A percentile compares a stretch with the other conserved stretches of the same genome.
phyloP scores from a whole-genome alignment of 2,888 invertebrate genomes.

The Caenorhabditis drosophilae region DNA sequence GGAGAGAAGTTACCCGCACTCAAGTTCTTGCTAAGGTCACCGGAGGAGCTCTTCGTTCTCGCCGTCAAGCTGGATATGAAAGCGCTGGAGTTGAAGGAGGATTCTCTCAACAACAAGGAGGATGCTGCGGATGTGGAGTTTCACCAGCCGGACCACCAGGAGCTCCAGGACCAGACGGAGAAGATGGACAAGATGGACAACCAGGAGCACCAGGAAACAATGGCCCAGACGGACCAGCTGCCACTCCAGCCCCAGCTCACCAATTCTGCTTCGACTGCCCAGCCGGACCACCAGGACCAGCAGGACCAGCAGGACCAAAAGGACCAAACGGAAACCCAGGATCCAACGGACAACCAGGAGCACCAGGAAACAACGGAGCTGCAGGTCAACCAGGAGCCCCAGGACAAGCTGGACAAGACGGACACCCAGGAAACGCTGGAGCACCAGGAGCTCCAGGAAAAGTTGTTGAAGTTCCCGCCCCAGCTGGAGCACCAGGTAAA shows the following conservation, averaged over 20 bases:
- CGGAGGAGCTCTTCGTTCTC: constrained; percentile 46
- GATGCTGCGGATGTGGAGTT: constrained; percentile 54
- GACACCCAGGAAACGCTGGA: constrained; percentile 55
- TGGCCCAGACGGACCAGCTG: constrained; percentile 55
- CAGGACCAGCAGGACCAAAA: constrained; percentile 55
- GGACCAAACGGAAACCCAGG: constrained; percentile 57
- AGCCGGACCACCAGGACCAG: constrained; percentile 48
- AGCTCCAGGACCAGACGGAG: constrained; percentile 52
- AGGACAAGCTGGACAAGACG: constrained; percentile 53
- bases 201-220: constrained; percentile 49
- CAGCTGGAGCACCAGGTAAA: constrained; percentile 53
- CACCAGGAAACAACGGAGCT: constrained; percentile 48
- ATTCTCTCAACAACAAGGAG: constrained; percentile 35
- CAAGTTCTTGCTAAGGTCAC: constrained; percentile 55
- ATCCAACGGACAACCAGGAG: constrained; percentile 49
- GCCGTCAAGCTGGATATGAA: constrained; percentile 58
- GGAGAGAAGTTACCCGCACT: constrained; percentile 58
- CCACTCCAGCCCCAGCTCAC: constrained; percentile 50
- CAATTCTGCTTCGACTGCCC: constrained; percentile 57
- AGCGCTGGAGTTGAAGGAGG: constrained; percentile 44
- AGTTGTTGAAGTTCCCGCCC: constrained; percentile 48
- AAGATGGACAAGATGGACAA: constrained; percentile 51
- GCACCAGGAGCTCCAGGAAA: constrained; percentile 55
- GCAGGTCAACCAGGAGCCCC: constrained; percentile 55
- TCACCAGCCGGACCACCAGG: constrained; percentile 50